Evolutionary conservation across 2,113 vertebrate genomes (phyloP).

Genomic region (Coptodon bakossiorum): DNA sequence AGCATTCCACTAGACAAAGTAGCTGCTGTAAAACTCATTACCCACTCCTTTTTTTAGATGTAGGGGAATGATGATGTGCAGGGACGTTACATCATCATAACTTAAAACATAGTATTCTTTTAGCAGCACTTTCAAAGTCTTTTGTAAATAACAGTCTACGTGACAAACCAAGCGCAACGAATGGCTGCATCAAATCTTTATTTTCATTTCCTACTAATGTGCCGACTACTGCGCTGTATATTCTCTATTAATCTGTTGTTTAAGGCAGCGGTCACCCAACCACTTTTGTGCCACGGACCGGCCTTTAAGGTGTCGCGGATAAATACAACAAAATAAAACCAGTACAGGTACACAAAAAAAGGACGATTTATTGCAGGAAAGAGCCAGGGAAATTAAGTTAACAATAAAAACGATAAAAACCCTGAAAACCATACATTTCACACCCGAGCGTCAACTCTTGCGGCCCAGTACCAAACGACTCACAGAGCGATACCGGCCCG

Average conservation of each 20-base stretch:
- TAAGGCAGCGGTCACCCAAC: background rate
- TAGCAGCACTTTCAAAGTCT: background rate
- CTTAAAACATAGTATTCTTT: background rate
- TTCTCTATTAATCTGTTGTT: background rate
- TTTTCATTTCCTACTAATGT: background rate
- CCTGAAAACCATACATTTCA: background rate
- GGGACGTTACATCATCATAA: background rate
- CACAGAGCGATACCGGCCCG: background rate
- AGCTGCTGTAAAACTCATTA: slow-evolving; percentile 15
- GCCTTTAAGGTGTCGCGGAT: background rate
- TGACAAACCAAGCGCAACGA: background rate
- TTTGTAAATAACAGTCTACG: background rate
- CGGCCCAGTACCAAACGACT: accelerated
- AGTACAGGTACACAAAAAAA: accelerated
- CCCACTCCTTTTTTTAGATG: background rate
- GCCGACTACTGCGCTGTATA: background rate
- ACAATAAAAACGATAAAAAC: background rate
- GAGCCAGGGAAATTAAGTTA: background rate
- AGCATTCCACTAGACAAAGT: slow-evolving; percentile 10
- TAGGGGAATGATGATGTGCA: background rate
- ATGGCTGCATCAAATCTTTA: background rate
- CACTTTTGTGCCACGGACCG: accelerated
- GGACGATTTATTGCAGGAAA: accelerated
- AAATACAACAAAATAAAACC: background rate
- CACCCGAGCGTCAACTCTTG: background rate